These are phyloP conservation scores for Bacillus rossius DNA, from an alignment of 1,140 invertebrate species.

Conservation along the genomic window DNA sequence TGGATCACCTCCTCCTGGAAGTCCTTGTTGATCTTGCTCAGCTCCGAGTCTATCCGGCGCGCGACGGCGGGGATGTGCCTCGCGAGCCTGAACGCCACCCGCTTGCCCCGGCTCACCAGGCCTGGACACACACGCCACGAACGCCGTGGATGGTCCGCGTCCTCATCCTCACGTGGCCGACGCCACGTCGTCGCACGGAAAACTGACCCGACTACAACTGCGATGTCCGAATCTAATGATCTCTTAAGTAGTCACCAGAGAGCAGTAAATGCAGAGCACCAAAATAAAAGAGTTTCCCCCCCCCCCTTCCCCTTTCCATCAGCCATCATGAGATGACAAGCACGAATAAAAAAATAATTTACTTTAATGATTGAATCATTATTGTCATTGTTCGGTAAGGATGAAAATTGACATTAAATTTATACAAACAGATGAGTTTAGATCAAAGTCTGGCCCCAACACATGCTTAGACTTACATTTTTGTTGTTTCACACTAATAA, in stretches of 20 bases:
- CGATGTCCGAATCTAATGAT: no score
- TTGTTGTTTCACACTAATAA: no score
- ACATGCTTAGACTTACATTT: no score
- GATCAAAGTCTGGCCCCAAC: no score
- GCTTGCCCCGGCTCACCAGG: slow-evolving; percentile 2
- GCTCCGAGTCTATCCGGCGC: not conserved
- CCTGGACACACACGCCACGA: not conserved
- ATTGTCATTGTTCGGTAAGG: not conserved
- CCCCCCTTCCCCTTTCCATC: not conserved
- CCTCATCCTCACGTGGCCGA: no score
- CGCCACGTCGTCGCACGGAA: no score
- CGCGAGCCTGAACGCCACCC: slow-evolving; percentile 1
- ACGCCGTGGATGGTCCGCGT: not conserved
- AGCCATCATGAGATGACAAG: not conserved
- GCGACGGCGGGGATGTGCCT: slow-evolving; percentile 1
- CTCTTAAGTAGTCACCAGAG: no score
- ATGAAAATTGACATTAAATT: not conserved
- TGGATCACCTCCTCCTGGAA: slow-evolving; percentile 12
- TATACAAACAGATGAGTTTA: no score
- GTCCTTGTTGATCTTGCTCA: slow-evolving; percentile 6
- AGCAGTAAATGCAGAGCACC: not conserved
- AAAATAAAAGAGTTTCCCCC: not conserved
- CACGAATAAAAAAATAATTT: not conserved
- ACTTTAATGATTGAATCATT: no score
- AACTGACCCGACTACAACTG: no score